Evolutionary conservation across 2,888 invertebrate genomes (phyloP).

Genomic region (Octodonta nipae): DNA sequence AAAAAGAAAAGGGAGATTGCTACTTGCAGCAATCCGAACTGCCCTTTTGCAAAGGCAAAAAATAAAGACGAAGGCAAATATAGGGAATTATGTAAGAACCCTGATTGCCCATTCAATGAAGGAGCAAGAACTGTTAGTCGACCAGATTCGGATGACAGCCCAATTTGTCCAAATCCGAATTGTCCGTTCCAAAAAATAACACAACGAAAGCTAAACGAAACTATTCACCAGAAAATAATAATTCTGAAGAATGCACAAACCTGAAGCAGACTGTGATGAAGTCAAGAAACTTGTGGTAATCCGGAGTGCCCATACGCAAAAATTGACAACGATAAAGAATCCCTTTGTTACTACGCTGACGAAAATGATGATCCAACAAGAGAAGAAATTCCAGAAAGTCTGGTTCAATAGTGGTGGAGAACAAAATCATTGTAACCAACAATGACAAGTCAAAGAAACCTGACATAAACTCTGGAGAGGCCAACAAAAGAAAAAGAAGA

Average conservation of each 20-base stretch:
- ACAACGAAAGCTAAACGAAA: constrained; percentile 4
- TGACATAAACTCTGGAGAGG: not conserved
- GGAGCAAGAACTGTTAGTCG: not conserved
- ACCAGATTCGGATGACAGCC: not conserved
- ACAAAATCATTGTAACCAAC: too few species aligned
- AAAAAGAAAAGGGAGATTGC: not conserved
- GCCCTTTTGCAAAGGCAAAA: constrained; percentile 9
- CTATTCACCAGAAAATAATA: not conserved
- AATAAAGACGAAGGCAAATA: constrained; percentile 4
- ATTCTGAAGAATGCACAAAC: not conserved
- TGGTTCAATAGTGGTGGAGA: too few species aligned
- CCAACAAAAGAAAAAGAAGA: constrained; percentile 7
- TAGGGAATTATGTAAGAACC: constrained; percentile 14
- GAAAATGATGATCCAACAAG: too few species aligned
- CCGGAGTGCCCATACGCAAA: constrained; percentile 17
- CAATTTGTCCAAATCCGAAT: constrained; percentile 12
- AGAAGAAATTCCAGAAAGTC: too few species aligned
- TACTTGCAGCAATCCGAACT: constrained; percentile 13
- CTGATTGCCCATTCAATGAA: constrained; percentile 13
- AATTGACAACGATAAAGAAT: not conserved
- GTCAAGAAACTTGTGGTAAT: constrained; percentile 18
- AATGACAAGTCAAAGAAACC: too few species aligned
- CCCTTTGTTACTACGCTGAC: not conserved
- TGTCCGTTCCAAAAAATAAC: constrained; percentile 15
- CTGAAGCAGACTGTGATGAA: too few species aligned